These are phyloP conservation scores for Chymomyza procnemis DNA, from an alignment of 2,888 invertebrate genomes.

Conservation along the genomic window DNA sequence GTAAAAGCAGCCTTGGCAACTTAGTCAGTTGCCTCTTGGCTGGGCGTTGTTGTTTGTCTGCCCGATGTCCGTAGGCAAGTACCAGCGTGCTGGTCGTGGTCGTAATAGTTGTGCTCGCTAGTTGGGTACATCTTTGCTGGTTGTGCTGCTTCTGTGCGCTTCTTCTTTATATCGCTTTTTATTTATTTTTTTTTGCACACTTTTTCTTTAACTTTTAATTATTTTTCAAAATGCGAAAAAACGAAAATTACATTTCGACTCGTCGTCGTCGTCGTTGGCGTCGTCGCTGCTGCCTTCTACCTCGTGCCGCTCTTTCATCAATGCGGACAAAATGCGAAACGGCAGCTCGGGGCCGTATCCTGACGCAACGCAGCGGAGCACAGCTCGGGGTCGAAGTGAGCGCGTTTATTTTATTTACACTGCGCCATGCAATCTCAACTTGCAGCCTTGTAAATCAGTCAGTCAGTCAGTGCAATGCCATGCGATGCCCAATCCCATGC, in stretches of 20 bases:
- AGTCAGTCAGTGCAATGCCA: conserved; percentile 34
- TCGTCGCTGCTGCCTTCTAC: not conserved
- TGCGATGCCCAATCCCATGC: not conserved
- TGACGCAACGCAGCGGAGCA: not conserved
- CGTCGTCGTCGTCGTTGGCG: conserved; percentile 15
- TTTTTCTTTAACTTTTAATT: conserved; percentile 67
- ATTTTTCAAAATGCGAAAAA: conserved; percentile 67
- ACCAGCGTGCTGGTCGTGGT: conserved; percentile 34
- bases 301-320: not conserved
- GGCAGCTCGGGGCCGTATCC: not conserved
- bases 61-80: conserved; percentile 22
- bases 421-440: conserved; percentile 71
- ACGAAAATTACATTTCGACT: conserved; percentile 71
- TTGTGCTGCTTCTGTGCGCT: conserved; percentile 16
- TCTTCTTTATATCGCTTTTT: too few relatives aligned
- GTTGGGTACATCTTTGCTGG: not conserved
- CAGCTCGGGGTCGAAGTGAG: conserved; percentile 11
- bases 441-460: conserved; percentile 74
- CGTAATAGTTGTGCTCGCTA: not conserved
- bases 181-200: conserved; percentile 13
- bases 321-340: conserved; percentile 30
- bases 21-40: not conserved
- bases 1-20: not conserved
- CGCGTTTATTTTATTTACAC: conserved; percentile 73
- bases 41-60: not conserved